phyloP scores from a whole-genome alignment of 2,888 invertebrate species.

The Andrena bucephala region DNA sequence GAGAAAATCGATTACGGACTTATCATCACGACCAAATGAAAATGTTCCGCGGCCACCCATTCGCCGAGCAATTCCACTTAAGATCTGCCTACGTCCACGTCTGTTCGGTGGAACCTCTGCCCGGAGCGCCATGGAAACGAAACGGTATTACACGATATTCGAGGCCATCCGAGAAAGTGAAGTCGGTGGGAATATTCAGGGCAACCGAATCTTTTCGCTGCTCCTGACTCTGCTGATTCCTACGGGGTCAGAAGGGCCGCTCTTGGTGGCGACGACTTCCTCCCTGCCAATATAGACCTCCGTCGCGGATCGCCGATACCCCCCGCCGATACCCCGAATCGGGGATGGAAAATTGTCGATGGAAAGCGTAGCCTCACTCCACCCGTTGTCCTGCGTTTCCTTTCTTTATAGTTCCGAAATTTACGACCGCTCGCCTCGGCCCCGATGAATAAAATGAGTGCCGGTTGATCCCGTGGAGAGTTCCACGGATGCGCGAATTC shows the following conservation, averaged over 20 bases:
- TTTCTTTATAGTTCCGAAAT: conserved; percentile 19
- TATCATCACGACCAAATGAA: neutral
- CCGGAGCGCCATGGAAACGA: conserved; percentile 11
- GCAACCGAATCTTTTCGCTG: conserved; percentile 28
- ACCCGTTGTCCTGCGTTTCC: neutral
- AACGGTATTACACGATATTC: conserved; percentile 29
- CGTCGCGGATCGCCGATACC: neutral
- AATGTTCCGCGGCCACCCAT: neutral
- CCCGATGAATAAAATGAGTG: conserved; percentile 4
- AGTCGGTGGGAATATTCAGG: conserved; percentile 20
- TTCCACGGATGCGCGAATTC: conserved; percentile 6
- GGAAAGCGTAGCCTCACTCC: neutral
- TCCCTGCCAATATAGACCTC: conserved; percentile 7
- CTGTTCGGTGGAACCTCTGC: conserved; percentile 22
- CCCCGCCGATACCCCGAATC: too few species aligned
- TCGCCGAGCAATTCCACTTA: conserved; percentile 10
- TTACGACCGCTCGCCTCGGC: neutral
- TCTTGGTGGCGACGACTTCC: neutral
- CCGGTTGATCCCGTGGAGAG: conserved; percentile 3
- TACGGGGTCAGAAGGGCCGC: neutral
- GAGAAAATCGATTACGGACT: conserved; percentile 11
- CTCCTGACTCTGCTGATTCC: conserved; percentile 11
- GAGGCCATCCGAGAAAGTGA: conserved; percentile 17
- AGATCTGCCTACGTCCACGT: conserved; percentile 46
- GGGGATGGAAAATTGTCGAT: conserved; percentile 7